These are phyloP conservation scores for Tetrapedia diversipes DNA, from an alignment of 2,888 invertebrate genomes.

Conservation along the genomic window DNA sequence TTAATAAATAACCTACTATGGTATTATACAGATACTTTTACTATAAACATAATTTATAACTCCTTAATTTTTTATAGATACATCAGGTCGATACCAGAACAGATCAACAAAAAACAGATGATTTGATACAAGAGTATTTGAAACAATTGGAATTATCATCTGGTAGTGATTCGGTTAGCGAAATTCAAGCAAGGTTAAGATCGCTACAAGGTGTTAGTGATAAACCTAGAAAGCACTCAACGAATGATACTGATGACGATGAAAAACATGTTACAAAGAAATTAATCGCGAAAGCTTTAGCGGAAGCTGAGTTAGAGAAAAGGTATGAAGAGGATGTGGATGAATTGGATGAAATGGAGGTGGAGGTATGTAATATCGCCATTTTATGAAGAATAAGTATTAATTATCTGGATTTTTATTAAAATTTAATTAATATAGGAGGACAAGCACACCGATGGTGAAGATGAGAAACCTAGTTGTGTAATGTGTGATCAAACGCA, in stretches of 20 bases:
- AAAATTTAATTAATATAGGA: conserved; percentile 19
- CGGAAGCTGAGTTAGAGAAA: conserved; percentile 83
- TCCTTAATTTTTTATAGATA: conserved; percentile 62
- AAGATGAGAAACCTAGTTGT: conserved; percentile 89
- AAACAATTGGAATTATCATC: conserved; percentile 83
- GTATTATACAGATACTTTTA: neutral
- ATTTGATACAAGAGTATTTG: conserved; percentile 85
- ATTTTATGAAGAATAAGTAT: neutral
- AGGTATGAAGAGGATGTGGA: conserved; percentile 75
- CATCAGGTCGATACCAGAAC: conserved; percentile 85
- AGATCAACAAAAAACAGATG: conserved; percentile 88
- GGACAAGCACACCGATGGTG: conserved; percentile 74
- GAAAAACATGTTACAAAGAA: conserved; percentile 79
- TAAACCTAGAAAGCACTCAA: conserved; percentile 26
- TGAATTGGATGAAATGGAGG: conserved; percentile 73
- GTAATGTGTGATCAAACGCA: conserved; percentile 92
- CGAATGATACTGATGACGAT: conserved; percentile 80
- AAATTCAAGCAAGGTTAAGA: conserved; percentile 79
- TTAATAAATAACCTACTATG: neutral
- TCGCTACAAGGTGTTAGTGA: conserved; percentile 35
- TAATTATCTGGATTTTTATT: neutral
- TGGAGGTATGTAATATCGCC: conserved; percentile 62
- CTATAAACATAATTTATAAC: neutral
- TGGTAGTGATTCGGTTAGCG: conserved; percentile 83
- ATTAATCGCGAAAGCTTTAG: conserved; percentile 80